A percentile compares a stretch with the other conserved stretches of the same genome.
Evolutionary conservation across 1,140 invertebrate genomes (phyloP).

Genomic region (Pseudomyrmex gracilis): DNA sequence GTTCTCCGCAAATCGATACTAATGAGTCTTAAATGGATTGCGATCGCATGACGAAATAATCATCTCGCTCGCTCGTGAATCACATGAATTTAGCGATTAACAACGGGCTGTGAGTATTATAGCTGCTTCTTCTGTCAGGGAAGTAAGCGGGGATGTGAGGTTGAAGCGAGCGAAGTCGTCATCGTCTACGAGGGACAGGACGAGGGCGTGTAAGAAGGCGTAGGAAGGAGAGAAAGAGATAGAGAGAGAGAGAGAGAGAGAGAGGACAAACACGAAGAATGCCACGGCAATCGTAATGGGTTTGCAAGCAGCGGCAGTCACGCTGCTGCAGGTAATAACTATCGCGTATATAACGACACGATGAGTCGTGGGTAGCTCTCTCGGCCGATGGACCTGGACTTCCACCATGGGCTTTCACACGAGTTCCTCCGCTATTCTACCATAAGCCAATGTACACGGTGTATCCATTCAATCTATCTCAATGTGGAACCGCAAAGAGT

Average conservation of each 20-base stretch:
- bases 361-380: slow-evolving; percentile 72
- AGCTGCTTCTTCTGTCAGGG: background rate
- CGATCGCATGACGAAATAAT: slow-evolving; percentile 30
- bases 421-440: too few species aligned
- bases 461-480: too few species aligned
- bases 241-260: background rate
- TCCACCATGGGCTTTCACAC: too few species aligned
- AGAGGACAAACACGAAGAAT: slow-evolving; percentile 63
- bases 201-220: slow-evolving; percentile 35
- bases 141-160: slow-evolving; percentile 8
- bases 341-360: slow-evolving; percentile 74
- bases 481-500: too few species aligned
- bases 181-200: slow-evolving; percentile 52
- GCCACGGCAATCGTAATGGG: slow-evolving; percentile 72
- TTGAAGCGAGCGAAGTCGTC: slow-evolving; percentile 32
- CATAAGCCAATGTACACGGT: too few species aligned
- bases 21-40: slow-evolving; percentile 4
- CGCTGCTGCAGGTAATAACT: slow-evolving; percentile 70
- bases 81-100: slow-evolving; percentile 34
- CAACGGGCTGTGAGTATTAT: background rate
- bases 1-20: background rate
- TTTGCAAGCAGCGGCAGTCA: slow-evolving; percentile 63
- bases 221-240: background rate
- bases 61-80: slow-evolving; percentile 14
- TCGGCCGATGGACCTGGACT: slow-evolving; percentile 38